A percentile compares a stretch with the other conserved stretches of the same genome.
These are phyloP conservation scores for Pharmacophagus antenor DNA, from an alignment of 2,888 invertebrate species.

Conservation along the genomic window DNA sequence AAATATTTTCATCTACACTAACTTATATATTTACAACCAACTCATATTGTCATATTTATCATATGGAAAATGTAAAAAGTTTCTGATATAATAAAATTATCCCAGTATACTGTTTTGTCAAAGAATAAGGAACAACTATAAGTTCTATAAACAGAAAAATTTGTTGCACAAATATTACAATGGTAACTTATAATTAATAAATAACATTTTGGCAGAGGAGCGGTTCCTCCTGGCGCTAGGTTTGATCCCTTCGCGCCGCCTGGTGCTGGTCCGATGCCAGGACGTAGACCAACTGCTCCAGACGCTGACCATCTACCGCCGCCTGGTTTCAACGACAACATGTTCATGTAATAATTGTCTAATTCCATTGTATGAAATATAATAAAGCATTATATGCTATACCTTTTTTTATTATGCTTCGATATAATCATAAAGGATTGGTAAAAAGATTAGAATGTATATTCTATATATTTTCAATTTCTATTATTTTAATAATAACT, in stretches of 20 bases:
- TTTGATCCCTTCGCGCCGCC: conserved; percentile 92
- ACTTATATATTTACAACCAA: too few species aligned
- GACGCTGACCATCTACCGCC: conserved; percentile 88
- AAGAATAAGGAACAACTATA: too few species aligned
- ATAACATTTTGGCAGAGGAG: conserved; percentile 61
- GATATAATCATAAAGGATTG: not conserved
- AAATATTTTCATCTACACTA: too few species aligned
- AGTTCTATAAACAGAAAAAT: not conserved
- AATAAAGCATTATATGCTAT: not conserved
- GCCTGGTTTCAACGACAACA: conserved; percentile 88
- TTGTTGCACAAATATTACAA: not conserved
- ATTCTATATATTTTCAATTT: too few species aligned
- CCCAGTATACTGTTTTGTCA: too few species aligned
- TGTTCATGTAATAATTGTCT: conserved; percentile 83
- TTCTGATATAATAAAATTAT: too few species aligned
- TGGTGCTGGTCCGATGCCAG: conserved; percentile 68
- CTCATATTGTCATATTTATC: too few species aligned
- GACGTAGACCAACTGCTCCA: conserved; percentile 74
- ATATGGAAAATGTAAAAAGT: too few species aligned
- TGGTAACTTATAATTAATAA: not conserved
- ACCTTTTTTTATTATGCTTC: not conserved
- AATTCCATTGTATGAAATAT: not conserved
- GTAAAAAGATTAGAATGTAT: not conserved
- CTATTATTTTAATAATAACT: too few species aligned
- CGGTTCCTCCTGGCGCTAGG: conserved; percentile 88